Conservation (phyloP, 1,140 invertebrate species). For the Brachystomella parvula region DNA sequence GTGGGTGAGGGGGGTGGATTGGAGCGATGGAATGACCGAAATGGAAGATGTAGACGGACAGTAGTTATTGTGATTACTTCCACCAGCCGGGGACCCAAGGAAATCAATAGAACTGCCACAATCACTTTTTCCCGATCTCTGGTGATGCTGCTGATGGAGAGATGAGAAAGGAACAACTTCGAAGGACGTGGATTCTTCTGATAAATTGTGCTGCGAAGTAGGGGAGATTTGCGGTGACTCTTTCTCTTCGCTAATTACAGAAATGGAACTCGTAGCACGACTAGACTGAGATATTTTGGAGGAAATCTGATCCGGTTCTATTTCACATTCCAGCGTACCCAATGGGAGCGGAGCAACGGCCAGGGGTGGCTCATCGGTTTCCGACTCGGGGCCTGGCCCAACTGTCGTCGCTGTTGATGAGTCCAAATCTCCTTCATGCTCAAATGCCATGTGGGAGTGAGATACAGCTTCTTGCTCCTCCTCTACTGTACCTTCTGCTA, state of each 20-base stretch:
- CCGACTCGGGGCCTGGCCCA: background rate
- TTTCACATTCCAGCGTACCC: constrained; percentile 4
- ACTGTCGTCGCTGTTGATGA: background rate
- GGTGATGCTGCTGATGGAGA: background rate
- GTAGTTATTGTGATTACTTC: background rate
- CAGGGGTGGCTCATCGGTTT: too few relatives aligned
- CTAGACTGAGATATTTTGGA: constrained; percentile 13
- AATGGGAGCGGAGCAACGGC: background rate
- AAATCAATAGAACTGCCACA: too few relatives aligned
- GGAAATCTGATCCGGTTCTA: constrained; percentile 6
- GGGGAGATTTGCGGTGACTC: constrained; percentile 16
- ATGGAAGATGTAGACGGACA: background rate
- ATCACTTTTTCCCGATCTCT: too few relatives aligned
- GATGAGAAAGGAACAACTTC: constrained; percentile 14
- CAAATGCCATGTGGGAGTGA: background rate
- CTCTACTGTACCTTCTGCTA: too few relatives aligned
- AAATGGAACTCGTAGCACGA: constrained; percentile 25
- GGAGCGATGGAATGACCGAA: background rate
- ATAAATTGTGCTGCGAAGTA: background rate
- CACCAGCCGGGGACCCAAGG: background rate
- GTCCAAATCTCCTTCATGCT: background rate
- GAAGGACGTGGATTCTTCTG: constrained; percentile 13
- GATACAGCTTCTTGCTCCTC: too few relatives aligned
- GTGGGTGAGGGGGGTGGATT: background rate
- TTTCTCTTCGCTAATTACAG: constrained; percentile 20